Evolutionary conservation across 1,140 invertebrate species (phyloP), one percentile per base, ranked within the genome.

Genomic region (Bactericera cockerelli): DNA sequence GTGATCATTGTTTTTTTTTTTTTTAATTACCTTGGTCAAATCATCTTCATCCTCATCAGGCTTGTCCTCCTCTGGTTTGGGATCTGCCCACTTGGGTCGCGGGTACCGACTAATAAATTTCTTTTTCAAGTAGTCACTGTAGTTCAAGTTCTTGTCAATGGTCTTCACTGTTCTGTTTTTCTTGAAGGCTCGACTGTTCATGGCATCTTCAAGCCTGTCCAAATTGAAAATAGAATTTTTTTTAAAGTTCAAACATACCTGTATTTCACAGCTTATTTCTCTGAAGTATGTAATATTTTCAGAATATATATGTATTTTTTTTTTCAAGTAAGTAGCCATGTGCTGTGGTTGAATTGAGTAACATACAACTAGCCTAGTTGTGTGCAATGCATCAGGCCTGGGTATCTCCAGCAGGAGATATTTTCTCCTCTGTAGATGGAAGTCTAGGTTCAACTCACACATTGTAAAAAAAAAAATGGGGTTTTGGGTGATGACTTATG

Each of bases 1-100:
- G n/a, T n/a, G n/a, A n/a, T n/a, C n/a, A n/a, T n/a, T n/a, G n/a
- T n/a, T n/a, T n/a, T n/a, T n/a, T n/a, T n/a, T n/a, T n/a, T n/a
- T n/a, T n/a, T n/a, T n/a, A n/a, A n/a, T 49, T 14, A 59, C 36
- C 25, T 21, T 2, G 28, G n/a, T 25, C 24, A 59, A 42, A 25
- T 26, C 33, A 26, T 59, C n/a, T n/a, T n/a, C 16, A 6, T 14
- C 38, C 19, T 38, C 26, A n/a, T 54, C 24, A 16, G 24, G 25
- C 21, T 59, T 16, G 13, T 59, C 58, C 4, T 21, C 22, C 11
- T 38, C 31, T n/a, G 36, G 16, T 22, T 59, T 42, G 19, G 42
- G 42, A 49, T 49, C 42, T 49, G 42, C 42, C 42, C 42, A 49
- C n/a, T 16, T 22, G n/a, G 42, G 42, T 49, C 22, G n/a, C 19